phyloP scores from a whole-genome alignment of 2,888 invertebrate species.

The Thyatira batis region DNA sequence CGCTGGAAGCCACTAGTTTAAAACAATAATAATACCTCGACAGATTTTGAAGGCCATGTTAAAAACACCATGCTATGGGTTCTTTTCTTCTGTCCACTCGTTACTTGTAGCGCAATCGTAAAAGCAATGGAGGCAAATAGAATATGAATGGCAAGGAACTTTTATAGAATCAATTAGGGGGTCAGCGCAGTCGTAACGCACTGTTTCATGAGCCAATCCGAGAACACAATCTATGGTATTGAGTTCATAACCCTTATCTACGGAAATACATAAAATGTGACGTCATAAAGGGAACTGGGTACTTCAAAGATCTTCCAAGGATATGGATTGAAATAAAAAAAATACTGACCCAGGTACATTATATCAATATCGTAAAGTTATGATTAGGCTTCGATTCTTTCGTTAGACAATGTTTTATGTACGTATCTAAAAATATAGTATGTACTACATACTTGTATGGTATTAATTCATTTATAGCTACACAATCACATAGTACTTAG shows the following conservation, averaged over 20 bases:
- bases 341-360: not conserved
- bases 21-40: no score
- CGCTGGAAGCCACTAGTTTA: no score
- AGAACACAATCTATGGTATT: slow-evolving; percentile 7
- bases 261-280: slow-evolving; percentile 8
- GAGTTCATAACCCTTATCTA: slow-evolving; percentile 1
- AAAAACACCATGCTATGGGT: no score
- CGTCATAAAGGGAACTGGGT: slow-evolving; percentile 2
- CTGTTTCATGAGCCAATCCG: slow-evolving; percentile 10
- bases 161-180: slow-evolving; percentile 28
- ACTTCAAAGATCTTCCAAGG: not conserved
- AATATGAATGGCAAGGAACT: slow-evolving; percentile 24
- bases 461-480: no score
- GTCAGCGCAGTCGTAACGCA: slow-evolving; percentile 15
- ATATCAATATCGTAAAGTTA: no score
- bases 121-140: slow-evolving; percentile 18
- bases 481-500: no score
- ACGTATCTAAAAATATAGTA: no score
- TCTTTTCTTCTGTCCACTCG: not conserved
- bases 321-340: not conserved
- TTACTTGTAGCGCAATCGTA: slow-evolving; percentile 7
- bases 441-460: no score
- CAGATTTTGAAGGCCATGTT: no score
- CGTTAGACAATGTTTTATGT: no score
- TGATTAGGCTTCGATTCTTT: no score